Evolutionary conservation across 2,113 vertebrate genomes (phyloP).

Genomic region (Pomatorhinus ruficollis): DNA sequence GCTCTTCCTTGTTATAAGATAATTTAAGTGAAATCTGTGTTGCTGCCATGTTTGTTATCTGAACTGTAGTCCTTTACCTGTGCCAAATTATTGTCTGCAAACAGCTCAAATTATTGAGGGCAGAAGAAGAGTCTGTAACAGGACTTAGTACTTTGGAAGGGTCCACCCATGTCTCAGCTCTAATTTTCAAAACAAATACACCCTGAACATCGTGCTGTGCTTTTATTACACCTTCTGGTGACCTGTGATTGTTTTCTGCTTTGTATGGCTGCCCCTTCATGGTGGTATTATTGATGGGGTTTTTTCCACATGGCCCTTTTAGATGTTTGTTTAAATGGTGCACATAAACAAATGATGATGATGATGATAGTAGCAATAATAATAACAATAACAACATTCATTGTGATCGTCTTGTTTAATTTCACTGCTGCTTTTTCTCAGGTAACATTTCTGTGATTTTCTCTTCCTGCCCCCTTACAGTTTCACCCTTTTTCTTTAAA

Average conservation of each 20-base stretch:
- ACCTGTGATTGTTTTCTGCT: neutral
- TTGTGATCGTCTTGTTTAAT: neutral
- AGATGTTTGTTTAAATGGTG: neutral
- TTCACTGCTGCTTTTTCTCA: neutral
- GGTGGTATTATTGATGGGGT: neutral
- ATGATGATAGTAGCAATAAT: neutral
- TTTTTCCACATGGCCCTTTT: conserved; percentile 9
- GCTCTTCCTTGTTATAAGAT: neutral
- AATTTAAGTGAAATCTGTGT: neutral
- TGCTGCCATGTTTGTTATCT: neutral
- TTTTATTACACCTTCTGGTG: conserved; percentile 11
- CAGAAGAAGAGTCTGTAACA: neutral
- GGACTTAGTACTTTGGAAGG: neutral
- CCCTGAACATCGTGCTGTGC: neutral
- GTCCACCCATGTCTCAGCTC: neutral
- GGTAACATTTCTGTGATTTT: neutral
- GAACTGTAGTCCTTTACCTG: neutral
- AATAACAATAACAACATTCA: neutral
- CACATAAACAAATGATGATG: neutral
- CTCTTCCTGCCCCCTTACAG: neutral
- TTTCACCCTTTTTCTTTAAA: neutral
- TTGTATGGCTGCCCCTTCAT: neutral
- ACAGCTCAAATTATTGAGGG: neutral
- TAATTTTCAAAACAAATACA: neutral
- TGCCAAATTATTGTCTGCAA: neutral